Percentiles rank a stretch among this genome's conserved stretches.
These are phyloP conservation scores for Goniozus legneri DNA, from an alignment of 1,140 invertebrate genomes.

Conservation along the genomic window DNA sequence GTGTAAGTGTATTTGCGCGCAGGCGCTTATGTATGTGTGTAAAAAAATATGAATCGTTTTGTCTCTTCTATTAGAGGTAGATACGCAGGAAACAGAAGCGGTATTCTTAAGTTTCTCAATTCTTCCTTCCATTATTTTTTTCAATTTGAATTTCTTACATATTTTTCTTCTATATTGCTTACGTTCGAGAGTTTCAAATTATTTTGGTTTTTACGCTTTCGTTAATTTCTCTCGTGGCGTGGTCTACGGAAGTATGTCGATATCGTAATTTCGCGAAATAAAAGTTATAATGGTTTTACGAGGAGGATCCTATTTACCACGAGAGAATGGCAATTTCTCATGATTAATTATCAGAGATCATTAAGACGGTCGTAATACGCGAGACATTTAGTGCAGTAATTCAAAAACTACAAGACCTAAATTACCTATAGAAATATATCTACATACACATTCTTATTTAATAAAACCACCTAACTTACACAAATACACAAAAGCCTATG, in stretches of 20 bases:
- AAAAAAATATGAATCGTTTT: constrained; percentile 48
- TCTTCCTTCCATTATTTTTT: not conserved
- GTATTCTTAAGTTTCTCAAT: constrained; percentile 21
- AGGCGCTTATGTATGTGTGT: too few relatives aligned
- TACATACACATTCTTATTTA: constrained; percentile 17
- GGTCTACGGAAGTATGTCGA: too few relatives aligned
- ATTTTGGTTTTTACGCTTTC: not conserved
- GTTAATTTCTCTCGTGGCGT: not conserved
- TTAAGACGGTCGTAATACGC: too few relatives aligned
- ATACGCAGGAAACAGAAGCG: constrained; percentile 47
- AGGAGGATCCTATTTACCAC: constrained; percentile 5
- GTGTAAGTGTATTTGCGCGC: too few relatives aligned
- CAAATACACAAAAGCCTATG: constrained; percentile 20
- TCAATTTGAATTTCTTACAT: not conserved
- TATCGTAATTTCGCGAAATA: too few relatives aligned
- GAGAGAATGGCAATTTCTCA: constrained; percentile 6
- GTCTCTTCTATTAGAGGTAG: constrained; percentile 45
- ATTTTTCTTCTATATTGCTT: not conserved
- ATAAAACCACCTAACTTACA: constrained; percentile 21
- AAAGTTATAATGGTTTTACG: not conserved
- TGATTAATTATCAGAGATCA: constrained; percentile 8
- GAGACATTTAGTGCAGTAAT: constrained; percentile 21
- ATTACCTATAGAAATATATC: constrained; percentile 22
- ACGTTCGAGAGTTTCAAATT: not conserved
- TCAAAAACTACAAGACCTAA: constrained; percentile 30